Conservation (phyloP, 2,888 invertebrate genomes). For the Drosophila ustulata region DNA sequence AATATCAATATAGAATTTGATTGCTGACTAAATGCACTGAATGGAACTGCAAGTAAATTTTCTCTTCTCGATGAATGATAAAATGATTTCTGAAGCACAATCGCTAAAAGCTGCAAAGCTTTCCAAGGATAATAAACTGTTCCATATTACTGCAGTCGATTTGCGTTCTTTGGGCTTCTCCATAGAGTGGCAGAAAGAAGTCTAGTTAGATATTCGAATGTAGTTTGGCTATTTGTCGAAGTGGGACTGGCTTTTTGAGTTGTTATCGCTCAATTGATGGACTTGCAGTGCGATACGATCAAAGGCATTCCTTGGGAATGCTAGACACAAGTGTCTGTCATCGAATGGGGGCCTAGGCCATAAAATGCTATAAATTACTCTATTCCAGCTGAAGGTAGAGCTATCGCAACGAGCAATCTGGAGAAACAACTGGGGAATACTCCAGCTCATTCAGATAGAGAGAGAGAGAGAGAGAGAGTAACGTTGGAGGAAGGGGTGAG, state of each 20-base stretch:
- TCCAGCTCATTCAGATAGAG: constrained; percentile 12
- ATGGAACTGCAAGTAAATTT: too few species aligned
- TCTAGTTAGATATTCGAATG: constrained; percentile 8
- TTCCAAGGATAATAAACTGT: not conserved
- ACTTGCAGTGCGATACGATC: constrained; percentile 56
- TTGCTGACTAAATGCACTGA: too few species aligned
- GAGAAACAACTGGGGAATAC: constrained; percentile 33
- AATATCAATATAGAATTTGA: too few species aligned
- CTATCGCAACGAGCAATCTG: constrained; percentile 61
- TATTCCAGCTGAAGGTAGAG: constrained; percentile 60
- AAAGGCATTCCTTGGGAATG: constrained; percentile 67
- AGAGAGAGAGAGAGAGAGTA: not conserved
- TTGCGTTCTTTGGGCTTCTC: not conserved
- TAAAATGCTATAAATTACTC: constrained; percentile 76
- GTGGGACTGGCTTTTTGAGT: constrained; percentile 19
- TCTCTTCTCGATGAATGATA: too few species aligned
- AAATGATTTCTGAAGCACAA: too few species aligned
- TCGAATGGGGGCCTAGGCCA: constrained; percentile 56
- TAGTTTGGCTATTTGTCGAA: constrained; percentile 25
- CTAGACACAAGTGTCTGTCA: constrained; percentile 66
- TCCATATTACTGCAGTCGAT: not conserved
- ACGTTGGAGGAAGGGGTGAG: too few species aligned
- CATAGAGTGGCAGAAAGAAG: not conserved
- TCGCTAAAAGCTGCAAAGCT: not conserved
- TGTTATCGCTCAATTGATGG: constrained; percentile 52